These are phyloP conservation scores for Ectemnius continuus DNA, from an alignment of 2,888 invertebrate species.

Conservation along the genomic window DNA sequence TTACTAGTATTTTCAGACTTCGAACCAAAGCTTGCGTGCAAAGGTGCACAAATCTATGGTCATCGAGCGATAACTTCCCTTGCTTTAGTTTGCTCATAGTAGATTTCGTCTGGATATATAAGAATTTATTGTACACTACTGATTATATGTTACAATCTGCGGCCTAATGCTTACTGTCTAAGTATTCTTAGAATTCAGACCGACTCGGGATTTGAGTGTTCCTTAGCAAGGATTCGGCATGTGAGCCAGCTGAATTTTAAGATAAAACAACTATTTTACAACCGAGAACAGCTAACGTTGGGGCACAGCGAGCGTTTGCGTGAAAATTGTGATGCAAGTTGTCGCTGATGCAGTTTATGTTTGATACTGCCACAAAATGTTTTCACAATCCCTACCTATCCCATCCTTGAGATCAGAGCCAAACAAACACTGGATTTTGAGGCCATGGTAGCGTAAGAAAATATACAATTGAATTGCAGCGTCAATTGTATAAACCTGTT, in stretches of 20 bases:
- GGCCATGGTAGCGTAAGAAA: no score
- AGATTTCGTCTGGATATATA: slow-evolving; percentile 20
- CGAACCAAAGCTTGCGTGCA: slow-evolving; percentile 15
- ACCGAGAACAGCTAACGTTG: neutral
- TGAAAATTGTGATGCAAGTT: slow-evolving; percentile 4
- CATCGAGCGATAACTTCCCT: slow-evolving; percentile 21
- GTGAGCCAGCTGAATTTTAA: slow-evolving; percentile 31
- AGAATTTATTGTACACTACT: slow-evolving; percentile 32
- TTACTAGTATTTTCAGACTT: slow-evolving; percentile 19
- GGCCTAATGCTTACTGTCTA: slow-evolving; percentile 9
- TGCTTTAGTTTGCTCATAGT: slow-evolving; percentile 21
- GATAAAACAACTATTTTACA: slow-evolving; percentile 41
- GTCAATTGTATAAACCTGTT: no score
- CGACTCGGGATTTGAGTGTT: slow-evolving; percentile 9
- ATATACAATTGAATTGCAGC: no score
- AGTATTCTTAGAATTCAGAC: slow-evolving; percentile 35
- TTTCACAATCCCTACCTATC: neutral
- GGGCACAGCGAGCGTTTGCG: neutral
- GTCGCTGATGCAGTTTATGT: neutral
- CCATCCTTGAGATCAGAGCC: slow-evolving; percentile 27
- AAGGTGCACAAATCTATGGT: slow-evolving; percentile 18
- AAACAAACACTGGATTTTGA: slow-evolving; percentile 4
- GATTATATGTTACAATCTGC: slow-evolving; percentile 50
- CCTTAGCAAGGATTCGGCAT: slow-evolving; percentile 14
- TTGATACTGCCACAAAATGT: slow-evolving; percentile 17